A percentile compares a stretch with the other conserved stretches of the same genome.
phyloP scores from a whole-genome alignment of 92 coral and sea anemone genomes.

The Meandrina meandrites region DNA sequence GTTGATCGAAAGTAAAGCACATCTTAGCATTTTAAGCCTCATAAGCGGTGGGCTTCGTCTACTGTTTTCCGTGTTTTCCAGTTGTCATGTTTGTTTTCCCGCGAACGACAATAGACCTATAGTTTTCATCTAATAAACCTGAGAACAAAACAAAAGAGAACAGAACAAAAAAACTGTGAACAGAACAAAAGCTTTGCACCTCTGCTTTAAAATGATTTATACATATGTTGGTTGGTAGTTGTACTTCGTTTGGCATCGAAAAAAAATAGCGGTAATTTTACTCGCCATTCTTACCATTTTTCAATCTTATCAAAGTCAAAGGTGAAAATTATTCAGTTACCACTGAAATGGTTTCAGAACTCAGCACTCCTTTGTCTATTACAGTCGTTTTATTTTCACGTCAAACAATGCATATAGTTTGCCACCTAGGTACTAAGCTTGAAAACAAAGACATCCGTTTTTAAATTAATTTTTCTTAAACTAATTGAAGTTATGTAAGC shows the following conservation, averaged over 20 bases:
- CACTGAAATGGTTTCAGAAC: neutral
- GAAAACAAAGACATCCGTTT: constrained; percentile 16
- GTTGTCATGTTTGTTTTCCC: too few relatives aligned
- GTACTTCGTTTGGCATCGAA: neutral
- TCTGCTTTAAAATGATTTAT: neutral
- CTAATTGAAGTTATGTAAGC: constrained; percentile 11
- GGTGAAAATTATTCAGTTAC: too few relatives aligned
- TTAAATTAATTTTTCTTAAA: neutral
- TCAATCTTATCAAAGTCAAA: too few relatives aligned
- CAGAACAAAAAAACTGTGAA: too few relatives aligned
- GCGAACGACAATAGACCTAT: neutral
- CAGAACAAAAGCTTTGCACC: neutral
- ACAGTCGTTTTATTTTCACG: neutral
- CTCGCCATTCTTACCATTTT: neutral
- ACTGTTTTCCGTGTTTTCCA: too few relatives aligned
- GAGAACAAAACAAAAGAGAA: neutral
- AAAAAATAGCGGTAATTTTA: neutral
- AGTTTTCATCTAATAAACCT: neutral
- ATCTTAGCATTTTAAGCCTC: too few relatives aligned
- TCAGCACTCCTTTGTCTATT: neutral
- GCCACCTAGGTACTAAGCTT: neutral
- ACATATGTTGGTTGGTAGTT: neutral
- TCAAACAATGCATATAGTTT: neutral
- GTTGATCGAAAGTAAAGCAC: too few relatives aligned
- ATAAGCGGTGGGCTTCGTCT: too few relatives aligned